Evolutionary conservation across 2,797 vertebrate species (phyloP).

Genomic region (Botia almorhae): DNA sequence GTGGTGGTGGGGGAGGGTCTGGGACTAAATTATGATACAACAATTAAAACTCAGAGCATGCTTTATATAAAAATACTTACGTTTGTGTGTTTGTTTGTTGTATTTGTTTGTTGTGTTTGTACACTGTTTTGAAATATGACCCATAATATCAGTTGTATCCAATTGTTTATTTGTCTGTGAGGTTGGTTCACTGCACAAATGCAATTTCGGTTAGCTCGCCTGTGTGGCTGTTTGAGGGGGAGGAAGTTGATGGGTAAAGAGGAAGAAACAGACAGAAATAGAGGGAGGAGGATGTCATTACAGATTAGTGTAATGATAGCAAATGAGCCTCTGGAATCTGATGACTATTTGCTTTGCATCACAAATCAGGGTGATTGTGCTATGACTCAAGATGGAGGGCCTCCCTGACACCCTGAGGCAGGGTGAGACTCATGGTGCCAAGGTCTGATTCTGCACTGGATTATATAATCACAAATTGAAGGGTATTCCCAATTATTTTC

Average conservation of each 20-base stretch:
- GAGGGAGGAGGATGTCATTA: slow-evolving; percentile 37
- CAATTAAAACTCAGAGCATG: too few relatives aligned
- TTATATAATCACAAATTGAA: neutral
- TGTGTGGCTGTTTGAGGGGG: slow-evolving; percentile 62
- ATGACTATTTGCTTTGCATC: slow-evolving; percentile 21
- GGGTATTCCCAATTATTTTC: neutral
- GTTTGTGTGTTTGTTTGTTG: too few relatives aligned
- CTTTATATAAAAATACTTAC: too few relatives aligned
- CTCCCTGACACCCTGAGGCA: slow-evolving; percentile 16
- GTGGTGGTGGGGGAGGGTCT: too few relatives aligned
- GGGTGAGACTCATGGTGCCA: slow-evolving; percentile 19
- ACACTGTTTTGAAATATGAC: neutral
- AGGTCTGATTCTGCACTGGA: slow-evolving; percentile 18
- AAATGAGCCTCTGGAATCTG: slow-evolving; percentile 11
- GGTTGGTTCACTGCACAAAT: slow-evolving; percentile 23
- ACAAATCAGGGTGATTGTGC: neutral
- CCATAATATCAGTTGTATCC: neutral
- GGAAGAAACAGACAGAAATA: slow-evolving; percentile 31
- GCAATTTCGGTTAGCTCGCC: slow-evolving; percentile 54
- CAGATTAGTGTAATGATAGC: slow-evolving; percentile 41
- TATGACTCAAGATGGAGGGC: slow-evolving; percentile 29
- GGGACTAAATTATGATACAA: too few relatives aligned
- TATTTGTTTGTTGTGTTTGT: too few relatives aligned
- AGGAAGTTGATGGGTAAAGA: slow-evolving; percentile 31
- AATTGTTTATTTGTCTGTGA: slow-evolving; percentile 20